Evolutionary conservation across 2,888 invertebrate species (phyloP), one percentile per base, ranked within the genome.

Genomic region (Eupeodes luniger): DNA sequence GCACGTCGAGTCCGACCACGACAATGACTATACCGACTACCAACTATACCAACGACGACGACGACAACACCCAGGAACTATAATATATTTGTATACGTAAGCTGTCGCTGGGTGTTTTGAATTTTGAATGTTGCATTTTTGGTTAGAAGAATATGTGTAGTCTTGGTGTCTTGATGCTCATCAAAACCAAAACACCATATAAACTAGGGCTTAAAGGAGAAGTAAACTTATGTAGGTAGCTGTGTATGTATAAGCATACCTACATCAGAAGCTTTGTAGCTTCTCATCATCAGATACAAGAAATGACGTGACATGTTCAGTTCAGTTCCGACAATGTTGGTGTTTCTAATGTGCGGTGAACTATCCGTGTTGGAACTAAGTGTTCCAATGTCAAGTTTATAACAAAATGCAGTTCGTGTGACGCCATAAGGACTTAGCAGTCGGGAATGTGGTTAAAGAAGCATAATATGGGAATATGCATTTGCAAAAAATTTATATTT

Each of bases 311-410:
- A 77, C 61, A 77, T 55, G 61, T 70, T 64, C 27, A 27, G 40
- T 40, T 27, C 27, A 27, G 9, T 40, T 40, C 44, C 16, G 66
- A 70, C 51, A 12, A 7, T 69, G 67, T n/a, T 51, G 70, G 40
- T 70, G 70, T 61, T 40, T 66, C 49, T 51, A 16, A 0, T 27
- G n/a, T 69, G 40, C 34, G 64, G 16, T 44, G 44, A 66, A 53
- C 36, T 80, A 51, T 64, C 5, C 51, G 53, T 79, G 74, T 70
- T 62, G 34, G 67, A 47, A 11, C 4, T 59, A 34, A 81, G 36
- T 72, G 53, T 81, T 85, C 85, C 85, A 81, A 85, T 85, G 85
- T 85, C 85, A 85, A 85, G 85, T 85, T 85, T 85, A 27, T 27
- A 19, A 19, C 19, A 3, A 1, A 27, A 27, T 27, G 78, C 78